Conservation (phyloP, 2,797 vertebrate species). For the Malurus leucopterus region DNA sequence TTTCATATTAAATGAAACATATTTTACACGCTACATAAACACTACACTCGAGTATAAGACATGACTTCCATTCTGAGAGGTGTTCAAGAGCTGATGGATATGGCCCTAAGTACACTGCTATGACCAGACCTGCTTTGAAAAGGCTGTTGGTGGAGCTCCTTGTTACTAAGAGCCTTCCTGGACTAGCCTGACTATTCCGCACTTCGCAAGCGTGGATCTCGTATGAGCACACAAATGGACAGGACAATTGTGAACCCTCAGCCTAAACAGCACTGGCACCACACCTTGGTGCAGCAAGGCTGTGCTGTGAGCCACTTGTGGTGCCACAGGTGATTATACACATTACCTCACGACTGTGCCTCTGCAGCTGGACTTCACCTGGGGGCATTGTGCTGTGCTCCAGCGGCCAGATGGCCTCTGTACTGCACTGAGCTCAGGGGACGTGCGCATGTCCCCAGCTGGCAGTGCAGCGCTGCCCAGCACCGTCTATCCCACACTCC, state of each 20-base stretch:
- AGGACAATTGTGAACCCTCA: neutral
- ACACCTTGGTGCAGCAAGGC: neutral
- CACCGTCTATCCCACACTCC: neutral
- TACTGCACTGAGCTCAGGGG: neutral
- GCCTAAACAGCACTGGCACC: neutral
- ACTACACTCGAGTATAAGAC: neutral
- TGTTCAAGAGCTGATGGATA: neutral
- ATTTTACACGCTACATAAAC: neutral
- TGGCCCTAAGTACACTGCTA: neutral
- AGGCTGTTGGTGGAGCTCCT: neutral
- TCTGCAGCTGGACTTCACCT: neutral
- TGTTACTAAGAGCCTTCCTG: neutral
- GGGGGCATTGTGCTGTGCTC: neutral
- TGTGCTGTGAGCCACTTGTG: neutral
- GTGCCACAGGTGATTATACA: neutral
- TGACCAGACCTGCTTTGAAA: neutral
- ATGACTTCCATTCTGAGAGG: neutral
- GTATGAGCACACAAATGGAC: accelerated
- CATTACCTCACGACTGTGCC: neutral
- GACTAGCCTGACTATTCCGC: neutral
- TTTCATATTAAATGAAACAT: neutral
- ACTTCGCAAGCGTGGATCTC: neutral
- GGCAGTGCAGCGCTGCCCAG: neutral
- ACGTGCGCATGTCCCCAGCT: neutral
- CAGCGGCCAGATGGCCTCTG: neutral